Evolutionary conservation across 2,888 invertebrate species (phyloP).

Genomic region (Drosophila aldrichi): DNA sequence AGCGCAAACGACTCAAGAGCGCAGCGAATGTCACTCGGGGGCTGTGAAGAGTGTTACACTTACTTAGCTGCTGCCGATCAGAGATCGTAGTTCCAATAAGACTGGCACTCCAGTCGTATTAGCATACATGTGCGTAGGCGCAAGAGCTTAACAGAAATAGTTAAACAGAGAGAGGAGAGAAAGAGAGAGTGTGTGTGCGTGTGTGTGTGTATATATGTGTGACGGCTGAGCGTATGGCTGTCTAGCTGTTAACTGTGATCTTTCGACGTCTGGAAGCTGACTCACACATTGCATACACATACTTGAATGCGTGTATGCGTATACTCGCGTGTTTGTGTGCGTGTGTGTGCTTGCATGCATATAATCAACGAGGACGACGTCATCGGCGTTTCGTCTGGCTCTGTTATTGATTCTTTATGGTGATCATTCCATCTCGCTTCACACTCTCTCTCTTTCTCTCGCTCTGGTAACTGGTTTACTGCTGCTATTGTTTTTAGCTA

Average conservation of each 20-base stretch:
- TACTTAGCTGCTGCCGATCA: constrained; percentile 1
- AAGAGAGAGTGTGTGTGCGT: not conserved
- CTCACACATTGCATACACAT: constrained; percentile 34
- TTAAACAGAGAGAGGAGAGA: not conserved
- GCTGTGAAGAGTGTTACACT: constrained; percentile 7
- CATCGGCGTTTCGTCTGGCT: constrained; percentile 40
- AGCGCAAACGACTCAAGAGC: constrained; percentile 26
- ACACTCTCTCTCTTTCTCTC: not conserved
- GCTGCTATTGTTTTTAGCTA: constrained; percentile 35
- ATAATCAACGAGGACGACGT: constrained; percentile 53
- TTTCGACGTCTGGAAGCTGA: constrained; percentile 54
- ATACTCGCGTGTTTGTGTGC: not conserved
- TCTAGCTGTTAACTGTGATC: constrained; percentile 47
- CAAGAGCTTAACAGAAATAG: constrained; percentile 6
- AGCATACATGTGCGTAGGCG: constrained; percentile 47
- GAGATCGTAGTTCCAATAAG: constrained; percentile 29
- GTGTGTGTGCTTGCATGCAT: constrained; percentile 16
- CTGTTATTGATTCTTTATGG: constrained; percentile 33
- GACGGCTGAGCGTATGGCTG: constrained; percentile 4
- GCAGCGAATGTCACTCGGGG: constrained; percentile 24
- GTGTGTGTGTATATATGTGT: not conserved
- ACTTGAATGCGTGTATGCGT: not conserved
- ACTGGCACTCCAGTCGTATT: not conserved
- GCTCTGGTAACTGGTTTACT: constrained; percentile 43
- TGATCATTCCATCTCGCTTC: not conserved